Conservation (phyloP, 2,888 invertebrate species). For the Drosophila melanosoma region DNA sequence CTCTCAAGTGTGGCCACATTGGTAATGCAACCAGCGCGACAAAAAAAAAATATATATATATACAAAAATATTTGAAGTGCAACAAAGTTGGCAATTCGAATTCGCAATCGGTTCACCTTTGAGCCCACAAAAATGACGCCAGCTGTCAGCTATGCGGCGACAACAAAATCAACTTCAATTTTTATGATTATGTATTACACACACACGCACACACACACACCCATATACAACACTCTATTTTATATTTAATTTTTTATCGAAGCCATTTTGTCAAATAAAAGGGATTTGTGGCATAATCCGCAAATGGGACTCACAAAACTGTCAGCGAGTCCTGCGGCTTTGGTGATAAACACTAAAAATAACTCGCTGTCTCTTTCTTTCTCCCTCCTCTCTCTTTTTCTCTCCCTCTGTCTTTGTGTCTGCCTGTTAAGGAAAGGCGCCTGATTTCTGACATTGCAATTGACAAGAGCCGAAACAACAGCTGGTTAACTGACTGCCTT, state of each 20-base stretch:
- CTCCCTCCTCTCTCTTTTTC: too few species aligned
- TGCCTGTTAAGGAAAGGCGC: constrained; percentile 35
- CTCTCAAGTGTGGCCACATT: constrained; percentile 48
- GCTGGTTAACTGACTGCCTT: constrained; percentile 66
- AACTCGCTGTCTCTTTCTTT: constrained; percentile 6
- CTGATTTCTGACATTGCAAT: constrained; percentile 79
- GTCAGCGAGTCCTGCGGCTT: constrained; percentile 55
- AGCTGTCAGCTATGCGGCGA: constrained; percentile 59
- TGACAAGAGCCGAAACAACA: constrained; percentile 70
- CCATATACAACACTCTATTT: constrained; percentile 4
- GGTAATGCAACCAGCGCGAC: constrained; percentile 41
- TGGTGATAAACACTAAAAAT: constrained; percentile 58
- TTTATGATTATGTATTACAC: constrained; percentile 48
- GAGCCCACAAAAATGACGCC: constrained; percentile 43
- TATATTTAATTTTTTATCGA: constrained; percentile 61
- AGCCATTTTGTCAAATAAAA: constrained; percentile 78
- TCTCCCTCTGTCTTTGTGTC: too few species aligned
- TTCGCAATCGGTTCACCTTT: constrained; percentile 34
- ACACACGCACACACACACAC: constrained; percentile 9
- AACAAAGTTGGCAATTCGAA: constrained; percentile 14
- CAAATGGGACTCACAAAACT: constrained; percentile 61
- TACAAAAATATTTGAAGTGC: constrained; percentile 29
- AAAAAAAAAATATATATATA: background rate
- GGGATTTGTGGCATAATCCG: constrained; percentile 75
- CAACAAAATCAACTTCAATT: constrained; percentile 76